These are phyloP conservation scores for Bombus consobrinus DNA, from an alignment of 1,140 invertebrate species.

Conservation along the genomic window DNA sequence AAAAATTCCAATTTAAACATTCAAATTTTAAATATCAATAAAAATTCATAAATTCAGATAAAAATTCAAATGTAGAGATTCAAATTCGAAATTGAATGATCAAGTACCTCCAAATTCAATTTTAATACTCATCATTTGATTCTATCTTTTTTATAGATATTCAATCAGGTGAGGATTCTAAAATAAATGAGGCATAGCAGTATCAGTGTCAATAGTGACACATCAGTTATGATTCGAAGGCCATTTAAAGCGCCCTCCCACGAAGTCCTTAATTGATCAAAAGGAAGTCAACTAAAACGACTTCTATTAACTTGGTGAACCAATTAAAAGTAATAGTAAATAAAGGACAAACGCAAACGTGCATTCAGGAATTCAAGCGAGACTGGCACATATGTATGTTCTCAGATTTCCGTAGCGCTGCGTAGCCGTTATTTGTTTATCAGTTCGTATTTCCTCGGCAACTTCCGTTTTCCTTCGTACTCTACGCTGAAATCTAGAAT, in stretches of 20 bases:
- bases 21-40: not conserved
- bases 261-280: not conserved
- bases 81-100: not conserved
- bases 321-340: slow-evolving; percentile 7
- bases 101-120: not conserved
- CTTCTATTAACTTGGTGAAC: not conserved
- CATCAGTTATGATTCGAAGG: not conserved
- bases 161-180: not conserved
- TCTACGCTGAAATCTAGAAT: not conserved
- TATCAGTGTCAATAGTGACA: not conserved
- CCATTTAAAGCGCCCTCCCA: not conserved
- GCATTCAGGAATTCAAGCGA: not conserved
- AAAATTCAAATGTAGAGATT: not conserved
- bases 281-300: not conserved
- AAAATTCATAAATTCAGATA: not conserved
- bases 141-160: not conserved
- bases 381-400: not conserved
- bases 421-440: not conserved
- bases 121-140: not conserved
- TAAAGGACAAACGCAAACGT: not conserved
- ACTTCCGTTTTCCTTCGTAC: not conserved
- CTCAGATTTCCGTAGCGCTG: not conserved
- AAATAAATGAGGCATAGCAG: not conserved
- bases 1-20: not conserved
- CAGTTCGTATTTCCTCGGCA: not conserved